These are phyloP conservation scores for Mormyrus iriodes DNA, from an alignment of 2,113 vertebrate genomes.

Conservation along the genomic window DNA sequence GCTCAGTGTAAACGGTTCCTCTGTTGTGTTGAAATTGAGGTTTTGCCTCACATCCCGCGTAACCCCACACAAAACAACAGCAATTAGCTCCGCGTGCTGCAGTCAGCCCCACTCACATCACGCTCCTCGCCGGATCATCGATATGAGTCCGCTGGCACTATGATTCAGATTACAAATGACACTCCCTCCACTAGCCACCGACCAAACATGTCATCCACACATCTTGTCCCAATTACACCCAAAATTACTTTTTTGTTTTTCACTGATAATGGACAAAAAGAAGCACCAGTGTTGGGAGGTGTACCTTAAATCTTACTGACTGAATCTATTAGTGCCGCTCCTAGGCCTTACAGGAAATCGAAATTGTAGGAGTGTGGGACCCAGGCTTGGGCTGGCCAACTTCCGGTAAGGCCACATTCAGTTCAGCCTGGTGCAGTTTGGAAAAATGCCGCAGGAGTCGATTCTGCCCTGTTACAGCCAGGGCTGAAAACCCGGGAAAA, in stretches of 20 bases:
- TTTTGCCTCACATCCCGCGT: neutral
- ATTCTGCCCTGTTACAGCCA: neutral
- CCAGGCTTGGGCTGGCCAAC: neutral
- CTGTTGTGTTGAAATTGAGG: slow-evolving; percentile 14
- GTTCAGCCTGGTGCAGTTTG: neutral
- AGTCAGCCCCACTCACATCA: neutral
- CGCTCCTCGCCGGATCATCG: neutral
- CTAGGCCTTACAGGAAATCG: neutral
- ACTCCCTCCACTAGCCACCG: neutral
- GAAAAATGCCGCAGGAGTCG: neutral
- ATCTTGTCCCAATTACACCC: neutral
- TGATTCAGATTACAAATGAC: neutral
- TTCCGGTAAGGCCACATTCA: neutral
- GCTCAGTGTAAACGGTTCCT: neutral
- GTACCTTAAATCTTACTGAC: neutral
- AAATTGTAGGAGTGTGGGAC: neutral
- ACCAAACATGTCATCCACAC: neutral
- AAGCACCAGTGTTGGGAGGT: neutral
- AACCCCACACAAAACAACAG: neutral
- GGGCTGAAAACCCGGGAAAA: neutral
- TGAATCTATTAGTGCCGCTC: neutral
- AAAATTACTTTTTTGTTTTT: slow-evolving; percentile 5
- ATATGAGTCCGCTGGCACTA: neutral
- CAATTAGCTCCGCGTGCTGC: neutral
- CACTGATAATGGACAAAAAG: neutral